Evolutionary conservation across 2,888 invertebrate genomes (phyloP).

Genomic region (Eupithecia subumbrata): DNA sequence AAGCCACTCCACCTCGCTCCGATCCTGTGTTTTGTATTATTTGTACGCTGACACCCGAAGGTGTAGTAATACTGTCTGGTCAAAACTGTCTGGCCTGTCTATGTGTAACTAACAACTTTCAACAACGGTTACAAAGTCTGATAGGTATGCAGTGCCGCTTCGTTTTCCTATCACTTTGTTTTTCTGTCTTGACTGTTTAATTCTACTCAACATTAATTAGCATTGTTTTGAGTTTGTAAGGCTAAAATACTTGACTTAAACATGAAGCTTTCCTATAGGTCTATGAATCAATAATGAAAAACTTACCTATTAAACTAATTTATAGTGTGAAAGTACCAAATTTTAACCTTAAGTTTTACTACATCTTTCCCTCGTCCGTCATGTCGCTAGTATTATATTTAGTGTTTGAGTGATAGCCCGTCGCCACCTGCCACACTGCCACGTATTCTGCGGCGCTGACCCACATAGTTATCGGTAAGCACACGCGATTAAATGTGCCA

Average conservation of each 20-base stretch:
- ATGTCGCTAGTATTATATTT: conserved; percentile 39
- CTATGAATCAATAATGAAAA: not conserved
- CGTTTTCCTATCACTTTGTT: not conserved
- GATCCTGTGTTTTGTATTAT: conserved; percentile 37
- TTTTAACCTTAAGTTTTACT: not conserved
- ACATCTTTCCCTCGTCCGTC: conserved; percentile 23
- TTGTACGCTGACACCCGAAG: conserved; percentile 14
- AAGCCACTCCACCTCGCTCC: conserved; percentile 72
- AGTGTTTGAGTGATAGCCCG: conserved; percentile 66
- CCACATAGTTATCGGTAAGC: conserved; percentile 56
- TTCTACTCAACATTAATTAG: not conserved
- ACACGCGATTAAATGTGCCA: conserved; percentile 62
- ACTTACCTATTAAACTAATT: not conserved
- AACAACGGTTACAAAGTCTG: not conserved
- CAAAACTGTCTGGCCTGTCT: not conserved
- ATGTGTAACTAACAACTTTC: not conserved
- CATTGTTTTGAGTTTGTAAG: not conserved
- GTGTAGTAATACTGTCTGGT: conserved; percentile 22
- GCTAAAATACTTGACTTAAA: not conserved
- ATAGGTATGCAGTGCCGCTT: not conserved
- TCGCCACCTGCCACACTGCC: conserved; percentile 62
- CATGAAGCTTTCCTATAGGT: not conserved
- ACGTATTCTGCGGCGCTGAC: conserved; percentile 28
- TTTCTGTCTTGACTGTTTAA: not conserved
- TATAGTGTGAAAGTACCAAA: not conserved